Evolutionary conservation across 2,797 vertebrate species (phyloP), one percentile per base, ranked within the genome.

Genomic region (Hyperoplus immaculatus): DNA sequence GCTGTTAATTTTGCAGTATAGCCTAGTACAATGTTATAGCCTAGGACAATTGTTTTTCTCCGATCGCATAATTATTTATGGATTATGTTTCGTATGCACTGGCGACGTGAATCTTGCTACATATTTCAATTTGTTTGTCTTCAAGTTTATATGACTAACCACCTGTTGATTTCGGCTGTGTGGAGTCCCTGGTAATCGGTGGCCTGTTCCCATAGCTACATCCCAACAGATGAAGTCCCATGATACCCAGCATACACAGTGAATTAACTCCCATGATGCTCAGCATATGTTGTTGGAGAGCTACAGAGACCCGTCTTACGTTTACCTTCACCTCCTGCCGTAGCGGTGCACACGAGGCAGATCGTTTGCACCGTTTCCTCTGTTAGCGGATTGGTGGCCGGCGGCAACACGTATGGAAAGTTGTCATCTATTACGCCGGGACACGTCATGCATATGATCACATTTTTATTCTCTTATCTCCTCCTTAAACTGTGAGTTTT

Each of bases 171-270:
- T 53, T 4, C 6, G 21, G 14, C 16, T 7, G 50, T 60, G 75
- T 15, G 43, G 67, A 18, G 38, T 72, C 47, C 49, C 47, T 53
- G 72, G 55, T 70, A 77, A 69, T 75, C 62, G 51, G 53, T 36
- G 3, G 49, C 14, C 75, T 74, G 94, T 95, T 93, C 69, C 94
- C 93, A 94, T 94, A 91, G 94, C 84, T 87, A 94, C 93, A 56
- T 80, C 87, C 82, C 75, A 93, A 92, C 91, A 94, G 85, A 86
- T 81, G 86, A 88, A 74, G 68, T 93, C 92, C 87, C 90, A 21
- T 83, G 91, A 91, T 82, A 75, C 85, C 61, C 65, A 42, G 76
- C 65, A 68, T 59, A 38, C 29, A 29, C 29, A 29, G 29, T 29
- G 29, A 29, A 29, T 29, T 29, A 29, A 74, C 69, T 93, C 92